Evolutionary conservation across 2,797 vertebrate genomes (phyloP), one percentile per base, ranked within the genome.

Genomic region (Acipenser ruthenus): DNA sequence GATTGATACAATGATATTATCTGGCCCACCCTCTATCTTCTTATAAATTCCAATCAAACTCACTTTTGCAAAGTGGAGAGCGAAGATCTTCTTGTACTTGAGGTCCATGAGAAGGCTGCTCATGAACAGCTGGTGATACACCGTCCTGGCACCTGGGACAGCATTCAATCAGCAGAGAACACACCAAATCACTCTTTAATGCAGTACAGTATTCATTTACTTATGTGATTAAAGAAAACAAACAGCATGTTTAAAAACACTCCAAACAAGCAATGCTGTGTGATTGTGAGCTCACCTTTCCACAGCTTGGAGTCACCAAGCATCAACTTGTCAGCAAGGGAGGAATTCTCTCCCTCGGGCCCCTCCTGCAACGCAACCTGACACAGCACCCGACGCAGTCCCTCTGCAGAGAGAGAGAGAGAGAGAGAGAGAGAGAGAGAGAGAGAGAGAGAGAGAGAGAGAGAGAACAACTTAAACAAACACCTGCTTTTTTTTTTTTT

Each of bases 41-140:
- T 37, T 37, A 37, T 37, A 37, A 37, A 37, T 37, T 37, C 37
- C 37, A 37, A 37, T 37, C 37, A 51, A 49, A 81, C 88, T 91
- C 92, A 98, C 96, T 81, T 93, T 97, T 56, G 95, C 94, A 77
- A 99, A 99, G 72, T 91, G 90, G 73, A 99, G 81, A 62, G 95
- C 95, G 49, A 98, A 99, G 23, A 94, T 84, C 75, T 97, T 97
- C 87, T 99, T 99, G 74, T 93, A 98, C 70, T 96, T 96, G 71
- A 94, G 90, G 81, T 99, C 96, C 96, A 99, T 98, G 69, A 99
- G 91, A 6, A 99, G 88, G 71, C 95, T 98, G 87, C 93, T 99
- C 95, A 99, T 99, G 73, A 98, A 88, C 71, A 99, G 84, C 80
- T 99, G 96, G 73, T 99, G 96, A 80, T 98, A 99, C 10, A 97